phyloP scores from a whole-genome alignment of 2,113 vertebrate genomes.

The Noturus placidus region DNA sequence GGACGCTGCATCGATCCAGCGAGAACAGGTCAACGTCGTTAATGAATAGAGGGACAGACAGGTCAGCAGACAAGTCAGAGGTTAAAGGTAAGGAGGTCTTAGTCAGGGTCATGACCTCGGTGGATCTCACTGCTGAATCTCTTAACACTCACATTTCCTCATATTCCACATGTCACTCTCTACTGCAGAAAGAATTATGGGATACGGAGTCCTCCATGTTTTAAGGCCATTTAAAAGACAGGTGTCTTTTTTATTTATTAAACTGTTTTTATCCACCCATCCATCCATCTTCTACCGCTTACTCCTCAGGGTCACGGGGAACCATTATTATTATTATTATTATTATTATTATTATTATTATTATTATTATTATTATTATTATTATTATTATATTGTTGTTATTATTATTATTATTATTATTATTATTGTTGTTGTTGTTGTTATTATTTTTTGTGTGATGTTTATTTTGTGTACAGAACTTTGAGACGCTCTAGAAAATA shows the following conservation, averaged over 20 bases:
- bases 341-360: no score
- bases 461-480: no score
- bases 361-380: no score
- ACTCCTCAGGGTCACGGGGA: no score
- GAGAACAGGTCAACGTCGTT: conserved; percentile 40
- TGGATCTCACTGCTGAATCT: conserved; percentile 51
- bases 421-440: no score
- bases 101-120: conserved; percentile 69
- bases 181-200: neutral
- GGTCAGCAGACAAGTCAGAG: conserved; percentile 79
- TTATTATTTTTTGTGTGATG: no score
- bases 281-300: no score
- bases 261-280: no score
- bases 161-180: neutral
- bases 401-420: no score
- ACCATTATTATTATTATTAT: no score
- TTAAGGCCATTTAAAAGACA: neutral
- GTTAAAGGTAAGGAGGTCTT: conserved; percentile 69
- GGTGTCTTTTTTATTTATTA: neutral
- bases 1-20: neutral
- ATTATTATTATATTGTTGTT: no score
- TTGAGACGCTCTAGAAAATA: no score
- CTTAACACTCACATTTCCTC: conserved; percentile 32
- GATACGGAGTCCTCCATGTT: neutral
- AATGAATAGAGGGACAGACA: conserved; percentile 63